Base-by-base conservation (phyloP, 2,113 vertebrate species). In the Amblyopsis rosae region DNA sequence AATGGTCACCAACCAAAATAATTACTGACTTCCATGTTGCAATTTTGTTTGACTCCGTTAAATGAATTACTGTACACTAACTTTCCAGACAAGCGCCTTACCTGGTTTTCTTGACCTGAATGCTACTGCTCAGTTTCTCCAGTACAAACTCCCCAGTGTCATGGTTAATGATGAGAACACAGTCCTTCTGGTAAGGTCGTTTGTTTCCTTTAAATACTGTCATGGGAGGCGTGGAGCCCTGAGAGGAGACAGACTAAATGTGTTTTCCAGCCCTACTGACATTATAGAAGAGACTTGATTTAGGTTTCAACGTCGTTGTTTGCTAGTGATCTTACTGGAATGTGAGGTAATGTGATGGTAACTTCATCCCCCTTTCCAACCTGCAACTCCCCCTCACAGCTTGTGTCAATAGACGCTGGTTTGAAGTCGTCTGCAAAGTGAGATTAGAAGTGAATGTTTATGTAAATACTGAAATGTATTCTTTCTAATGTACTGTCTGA, bases 51-150 rank as follows among this genome's bases (percentile, higher is more conserved):
- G 13, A 12, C 49, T 51, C 49, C 0, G 49, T 11, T 51, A 51
- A 51, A 15, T 53, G 15, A n/a, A 41, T 41, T 41, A 41, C 35
- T 26, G 26, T 26, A 26, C 26, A 3, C 51, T 16, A 15, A 8
- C 13, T 41, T 32, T 41, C 35, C 33, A 57, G 12, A 3, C 3
- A 26, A 26, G 26, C 26, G 26, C 5, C 91, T 91, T 85, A 98
- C 98, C 98, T 96, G 71, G 98, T 99, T 82, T 99, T 99, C 93
- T 99, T 99, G 73, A 99, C 98, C 80, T 99, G 98, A 84, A 99
- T 99, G 92, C 94, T 99, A 93, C 96, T 98, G 86, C 94, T 98
- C 64, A 99, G 95, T 76, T 98, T 99, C 85, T 99, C 97, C 90
- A 99, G 90, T 12, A 98, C 92, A 10, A 95, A 99, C 46, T 98